Conservation (phyloP, 2,113 vertebrate genomes). For the Oceanodroma tethys region DNA sequence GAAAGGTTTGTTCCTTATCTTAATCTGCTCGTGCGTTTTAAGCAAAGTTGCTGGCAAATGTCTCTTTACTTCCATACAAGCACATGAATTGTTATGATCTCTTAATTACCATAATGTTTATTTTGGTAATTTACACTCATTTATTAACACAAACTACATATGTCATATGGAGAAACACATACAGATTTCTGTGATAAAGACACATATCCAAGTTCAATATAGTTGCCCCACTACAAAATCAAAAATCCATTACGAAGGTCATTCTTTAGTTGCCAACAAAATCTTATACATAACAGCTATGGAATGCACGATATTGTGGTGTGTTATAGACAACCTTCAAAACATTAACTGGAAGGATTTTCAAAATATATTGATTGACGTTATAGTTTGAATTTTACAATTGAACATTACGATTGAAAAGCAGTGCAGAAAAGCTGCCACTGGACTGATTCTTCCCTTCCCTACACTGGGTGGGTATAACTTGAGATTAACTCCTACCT, state of each 20-base stretch:
- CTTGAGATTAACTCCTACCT: background rate
- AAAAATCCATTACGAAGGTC: background rate
- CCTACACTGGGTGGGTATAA: background rate
- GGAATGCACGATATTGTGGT: background rate
- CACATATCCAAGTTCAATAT: background rate
- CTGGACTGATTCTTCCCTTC: background rate
- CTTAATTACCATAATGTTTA: background rate
- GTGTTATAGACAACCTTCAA: background rate
- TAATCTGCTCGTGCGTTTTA: background rate
- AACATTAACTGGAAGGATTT: background rate
- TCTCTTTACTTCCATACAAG: background rate
- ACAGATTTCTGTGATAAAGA: background rate
- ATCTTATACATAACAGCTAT: background rate
- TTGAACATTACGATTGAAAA: background rate
- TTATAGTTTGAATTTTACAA: background rate
- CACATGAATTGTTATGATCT: background rate
- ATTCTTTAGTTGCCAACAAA: background rate
- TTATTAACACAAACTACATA: background rate
- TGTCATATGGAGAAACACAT: background rate
- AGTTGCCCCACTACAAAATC: background rate
- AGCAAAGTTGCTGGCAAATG: background rate
- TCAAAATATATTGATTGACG: background rate
- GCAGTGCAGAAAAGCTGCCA: background rate
- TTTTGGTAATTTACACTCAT: background rate
- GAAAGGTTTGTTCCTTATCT: background rate